A percentile compares a stretch with the other conserved stretches of the same genome.
Evolutionary conservation across 92 coral and sea anemone genomes (phyloP).

Genomic region (Bergia puertoricense): DNA sequence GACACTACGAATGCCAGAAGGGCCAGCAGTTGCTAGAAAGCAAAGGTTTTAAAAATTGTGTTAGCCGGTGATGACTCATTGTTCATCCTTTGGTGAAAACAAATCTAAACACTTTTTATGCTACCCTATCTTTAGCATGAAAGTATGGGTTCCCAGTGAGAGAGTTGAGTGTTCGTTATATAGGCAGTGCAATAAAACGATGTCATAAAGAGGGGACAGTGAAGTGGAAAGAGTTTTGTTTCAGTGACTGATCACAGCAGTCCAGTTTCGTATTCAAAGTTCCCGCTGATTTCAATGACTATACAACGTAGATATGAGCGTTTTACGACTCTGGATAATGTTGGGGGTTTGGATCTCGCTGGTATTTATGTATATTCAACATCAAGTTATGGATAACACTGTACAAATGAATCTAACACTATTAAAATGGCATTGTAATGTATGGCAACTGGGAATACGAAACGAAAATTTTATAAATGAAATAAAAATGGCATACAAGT

Average conservation of each 20-base stretch:
- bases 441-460: background rate
- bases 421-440: background rate
- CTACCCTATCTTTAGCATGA: background rate
- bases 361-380: too few relatives aligned
- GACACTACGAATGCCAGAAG: constrained; percentile 73
- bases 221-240: too few relatives aligned
- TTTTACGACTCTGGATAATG: too few relatives aligned
- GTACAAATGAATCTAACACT: too few relatives aligned
- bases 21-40: constrained; percentile 78
- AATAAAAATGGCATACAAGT: background rate
- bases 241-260: too few relatives aligned
- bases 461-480: background rate
- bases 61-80: background rate
- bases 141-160: background rate
- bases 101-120: background rate
- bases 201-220: too few relatives aligned
- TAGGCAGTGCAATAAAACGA: background rate
- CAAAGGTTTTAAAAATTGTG: background rate
- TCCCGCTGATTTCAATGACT: too few relatives aligned
- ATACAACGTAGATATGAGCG: too few relatives aligned
- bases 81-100: background rate
- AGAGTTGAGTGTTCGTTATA: background rate
- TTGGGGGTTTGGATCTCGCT: too few relatives aligned
- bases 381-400: too few relatives aligned
- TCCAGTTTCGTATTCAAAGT: too few relatives aligned